Percentiles rank a stretch among this genome's conserved stretches.
These are phyloP conservation scores for Anarhynchus alexandrinus DNA, from an alignment of 2,113 vertebrate species.

Conservation along the genomic window DNA sequence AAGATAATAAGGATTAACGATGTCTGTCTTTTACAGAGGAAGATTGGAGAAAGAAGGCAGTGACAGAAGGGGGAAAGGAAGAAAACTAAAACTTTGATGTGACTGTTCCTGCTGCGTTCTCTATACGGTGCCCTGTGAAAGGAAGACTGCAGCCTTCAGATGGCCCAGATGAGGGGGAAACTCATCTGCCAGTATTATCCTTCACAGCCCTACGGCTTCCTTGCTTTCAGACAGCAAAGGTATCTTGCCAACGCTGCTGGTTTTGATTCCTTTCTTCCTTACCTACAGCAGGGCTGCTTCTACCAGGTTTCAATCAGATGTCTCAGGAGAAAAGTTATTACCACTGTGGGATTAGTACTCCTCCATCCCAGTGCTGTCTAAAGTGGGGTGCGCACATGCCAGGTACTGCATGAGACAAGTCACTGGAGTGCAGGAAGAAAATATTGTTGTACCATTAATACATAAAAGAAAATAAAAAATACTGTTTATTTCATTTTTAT, in stretches of 20 bases:
- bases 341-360: neutral
- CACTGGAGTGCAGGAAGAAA: neutral
- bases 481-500: neutral
- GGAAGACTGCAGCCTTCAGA: neutral
- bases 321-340: neutral
- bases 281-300: neutral
- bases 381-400: neutral
- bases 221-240: neutral
- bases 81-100: neutral
- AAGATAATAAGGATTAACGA: neutral
- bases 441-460: neutral
- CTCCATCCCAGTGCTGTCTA: neutral
- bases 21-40: neutral
- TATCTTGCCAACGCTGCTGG: neutral
- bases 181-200: neutral
- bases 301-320: neutral
- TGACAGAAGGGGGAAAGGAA: neutral
- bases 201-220: neutral
- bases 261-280: neutral
- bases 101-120: neutral
- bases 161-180: neutral
- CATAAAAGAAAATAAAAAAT: neutral
- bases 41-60: neutral
- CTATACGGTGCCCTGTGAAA: accelerated
- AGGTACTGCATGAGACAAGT: neutral